Evolutionary conservation across 2,888 invertebrate species (phyloP).

Genomic region (Phengaris arion): DNA sequence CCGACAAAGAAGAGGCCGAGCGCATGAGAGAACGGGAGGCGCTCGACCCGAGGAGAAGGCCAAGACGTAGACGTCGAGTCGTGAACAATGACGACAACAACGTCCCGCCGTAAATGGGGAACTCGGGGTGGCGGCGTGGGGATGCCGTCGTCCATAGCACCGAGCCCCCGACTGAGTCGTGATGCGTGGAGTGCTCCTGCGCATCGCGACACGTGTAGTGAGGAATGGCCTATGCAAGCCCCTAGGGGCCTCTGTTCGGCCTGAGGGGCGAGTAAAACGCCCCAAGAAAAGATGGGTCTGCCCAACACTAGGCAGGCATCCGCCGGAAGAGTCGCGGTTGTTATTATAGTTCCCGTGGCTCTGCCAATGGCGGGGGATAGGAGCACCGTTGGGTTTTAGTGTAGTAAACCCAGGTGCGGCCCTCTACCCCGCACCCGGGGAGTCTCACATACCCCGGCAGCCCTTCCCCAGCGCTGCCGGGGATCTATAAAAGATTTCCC

Average conservation of each 20-base stretch:
- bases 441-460: no score
- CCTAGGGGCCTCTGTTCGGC: not conserved
- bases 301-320: not conserved
- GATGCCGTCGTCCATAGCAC: no score
- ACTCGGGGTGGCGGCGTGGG: no score
- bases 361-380: not conserved
- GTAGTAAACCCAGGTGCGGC: no score
- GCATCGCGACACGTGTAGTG: not conserved
- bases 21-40: not conserved
- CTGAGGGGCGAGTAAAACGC: not conserved
- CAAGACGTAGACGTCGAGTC: not conserved
- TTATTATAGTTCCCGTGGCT: not conserved
- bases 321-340: not conserved
- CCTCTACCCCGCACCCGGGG: no score
- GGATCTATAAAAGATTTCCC: no score
- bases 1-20: not conserved
- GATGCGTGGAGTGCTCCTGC: not conserved
- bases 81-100: not conserved
- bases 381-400: not conserved
- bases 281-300: not conserved
- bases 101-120: no score
- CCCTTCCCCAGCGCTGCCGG: no score
- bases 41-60: not conserved
- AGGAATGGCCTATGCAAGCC: not conserved
- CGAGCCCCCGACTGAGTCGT: no score